phyloP scores from a whole-genome alignment of 2,888 invertebrate genomes.

The Pachymerium ferrugineum region DNA sequence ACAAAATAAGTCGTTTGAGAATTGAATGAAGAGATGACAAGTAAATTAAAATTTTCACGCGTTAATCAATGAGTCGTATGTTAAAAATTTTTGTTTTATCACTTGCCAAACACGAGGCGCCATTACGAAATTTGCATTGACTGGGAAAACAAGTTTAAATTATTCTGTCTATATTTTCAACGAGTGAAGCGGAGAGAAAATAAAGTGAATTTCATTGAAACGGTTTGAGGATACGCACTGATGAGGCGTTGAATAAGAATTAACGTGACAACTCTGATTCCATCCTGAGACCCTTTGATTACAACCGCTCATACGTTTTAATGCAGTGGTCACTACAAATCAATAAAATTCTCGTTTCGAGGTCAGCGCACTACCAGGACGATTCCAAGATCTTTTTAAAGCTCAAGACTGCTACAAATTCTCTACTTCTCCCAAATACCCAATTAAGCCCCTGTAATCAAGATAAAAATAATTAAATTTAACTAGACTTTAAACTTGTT shows the following conservation, averaged over 20 bases:
- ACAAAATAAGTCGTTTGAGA: no score
- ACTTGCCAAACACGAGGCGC: no score
- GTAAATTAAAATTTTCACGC: no score
- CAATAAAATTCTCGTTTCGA: slow-evolving; percentile 24
- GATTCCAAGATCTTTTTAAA: slow-evolving; percentile 24
- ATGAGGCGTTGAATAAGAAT: slow-evolving; percentile 27
- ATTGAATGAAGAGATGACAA: no score
- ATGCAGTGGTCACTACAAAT: slow-evolving; percentile 27
- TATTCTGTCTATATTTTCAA: neutral
- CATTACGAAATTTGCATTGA: neutral
- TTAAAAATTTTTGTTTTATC: no score
- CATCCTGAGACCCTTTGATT: slow-evolving; percentile 27
- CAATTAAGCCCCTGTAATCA: slow-evolving; percentile 1
- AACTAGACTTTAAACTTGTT: no score
- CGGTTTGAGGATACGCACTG: slow-evolving; percentile 14
- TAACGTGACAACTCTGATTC: slow-evolving; percentile 27
- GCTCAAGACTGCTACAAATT: slow-evolving; percentile 14
- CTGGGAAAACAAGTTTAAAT: neutral
- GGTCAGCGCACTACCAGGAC: slow-evolving; percentile 11
- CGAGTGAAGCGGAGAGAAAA: neutral
- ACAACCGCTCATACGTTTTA: slow-evolving; percentile 23
- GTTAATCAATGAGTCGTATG: no score
- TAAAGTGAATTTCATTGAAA: slow-evolving; percentile 24
- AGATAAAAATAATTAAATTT: neutral
- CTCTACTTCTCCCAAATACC: slow-evolving; percentile 1